Evolutionary conservation across 2,888 invertebrate species (phyloP), one percentile per base, ranked within the genome.

Genomic region (Archips crataeganus): DNA sequence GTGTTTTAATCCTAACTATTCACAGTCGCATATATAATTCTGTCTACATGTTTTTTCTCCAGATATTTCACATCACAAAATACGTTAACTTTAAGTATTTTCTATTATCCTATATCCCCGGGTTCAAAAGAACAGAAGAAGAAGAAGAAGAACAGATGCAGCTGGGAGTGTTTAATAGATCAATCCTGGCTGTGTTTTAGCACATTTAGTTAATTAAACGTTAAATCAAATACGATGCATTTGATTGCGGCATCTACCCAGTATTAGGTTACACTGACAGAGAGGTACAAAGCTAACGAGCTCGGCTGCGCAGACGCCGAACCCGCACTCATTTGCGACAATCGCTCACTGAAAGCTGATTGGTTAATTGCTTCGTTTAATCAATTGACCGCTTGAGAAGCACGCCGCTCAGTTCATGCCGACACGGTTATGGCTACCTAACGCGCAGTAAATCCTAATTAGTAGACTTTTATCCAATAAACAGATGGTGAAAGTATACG

Each of bases 341-440:
- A 88, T 89, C 86, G 86, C 82, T 87, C 85, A 85, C 87, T 86
- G 90, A 89, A 82, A 90, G 85, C 90, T 93, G 93, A 94, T 94
- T 94, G 91, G 85, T 93, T 94, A 94, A 94, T 94, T 94, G 94
- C 90, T 93, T 91, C 92, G 93, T 94, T 94, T 94, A 93, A 94
- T 93, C 94, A 94, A 94, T 94, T 94, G 93, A 89, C 89, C 92
- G 91, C 87, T 87, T 88, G 89, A 91, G 92, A 89, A 64, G 49
- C 88, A 89, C 88, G 86, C 85, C 83, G 87, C 84, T 85, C 81
- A 84, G 82, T 84, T 80, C 76, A 68, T 49, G 70, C 70, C 61
- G 74, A 70, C 70, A 59, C 73, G 63, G 64, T 69, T 54, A 70
- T 61, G 65, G 64, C 68, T 65, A 60, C 60, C 69, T 69, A 74